Percentiles rank a stretch among this genome's conserved stretches.
Conservation (phyloP, 2,113 vertebrate genomes). For the Zootoca vivipara region DNA sequence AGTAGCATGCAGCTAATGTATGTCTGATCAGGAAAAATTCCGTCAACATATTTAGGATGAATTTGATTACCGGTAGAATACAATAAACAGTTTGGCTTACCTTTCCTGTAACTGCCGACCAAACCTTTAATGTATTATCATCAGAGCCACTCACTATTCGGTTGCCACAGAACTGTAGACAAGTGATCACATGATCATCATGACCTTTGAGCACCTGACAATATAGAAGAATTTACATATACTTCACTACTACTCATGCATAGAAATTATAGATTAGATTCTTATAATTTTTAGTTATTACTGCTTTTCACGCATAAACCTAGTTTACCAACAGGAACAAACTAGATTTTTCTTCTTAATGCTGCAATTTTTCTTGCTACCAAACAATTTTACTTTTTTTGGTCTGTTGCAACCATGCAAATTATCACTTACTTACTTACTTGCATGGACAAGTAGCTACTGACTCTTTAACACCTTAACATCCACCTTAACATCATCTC, state of each 20-base stretch:
- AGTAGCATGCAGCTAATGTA: background rate
- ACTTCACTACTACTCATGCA: slow-evolving; percentile 4
- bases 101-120: slow-evolving; percentile 98
- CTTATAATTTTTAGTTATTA: slow-evolving; percentile 39
- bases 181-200: slow-evolving; percentile 98
- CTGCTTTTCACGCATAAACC: slow-evolving; percentile 25
- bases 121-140: slow-evolving; percentile 98
- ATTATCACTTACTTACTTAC: background rate
- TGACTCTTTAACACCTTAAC: background rate
- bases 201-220: slow-evolving; percentile 97
- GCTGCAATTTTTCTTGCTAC: background rate
- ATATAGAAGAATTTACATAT: background rate
- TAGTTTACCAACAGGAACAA: slow-evolving; percentile 54
- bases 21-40: background rate
- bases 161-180: slow-evolving; percentile 98
- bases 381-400: background rate
- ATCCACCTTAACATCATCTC: background rate
- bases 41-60: background rate
- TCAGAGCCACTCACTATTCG: slow-evolving; percentile 98
- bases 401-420: background rate
- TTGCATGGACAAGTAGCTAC: background rate
- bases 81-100: slow-evolving; percentile 66
- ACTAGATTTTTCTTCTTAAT: slow-evolving; percentile 37
- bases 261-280: slow-evolving; percentile 21
- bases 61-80: background rate